Conservation (phyloP, 2,113 vertebrate genomes). For the Budorcas taxicolor region DNA sequence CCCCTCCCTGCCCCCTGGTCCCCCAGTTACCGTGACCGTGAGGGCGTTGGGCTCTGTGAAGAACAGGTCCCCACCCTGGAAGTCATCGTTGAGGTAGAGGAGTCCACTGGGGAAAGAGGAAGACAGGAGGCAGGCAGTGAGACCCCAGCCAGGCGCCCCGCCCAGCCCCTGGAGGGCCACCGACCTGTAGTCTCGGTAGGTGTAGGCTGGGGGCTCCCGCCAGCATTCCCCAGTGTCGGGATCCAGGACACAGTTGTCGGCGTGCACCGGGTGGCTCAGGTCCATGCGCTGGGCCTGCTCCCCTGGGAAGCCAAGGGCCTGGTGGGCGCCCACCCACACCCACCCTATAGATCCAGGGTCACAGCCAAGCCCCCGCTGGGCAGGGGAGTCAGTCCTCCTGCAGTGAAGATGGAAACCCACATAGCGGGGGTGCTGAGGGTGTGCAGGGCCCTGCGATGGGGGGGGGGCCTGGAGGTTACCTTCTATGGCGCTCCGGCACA, state of each 20-base stretch:
- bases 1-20: accelerated
- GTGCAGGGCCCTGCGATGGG: neutral
- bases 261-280: slow-evolving; percentile 94
- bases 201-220: slow-evolving; percentile 93
- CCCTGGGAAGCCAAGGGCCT: slow-evolving; percentile 74
- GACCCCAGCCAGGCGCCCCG: neutral
- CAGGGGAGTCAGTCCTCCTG: neutral
- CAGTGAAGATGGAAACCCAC: neutral
- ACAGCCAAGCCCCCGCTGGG: neutral
- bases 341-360: neutral
- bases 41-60: slow-evolving; percentile 91
- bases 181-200: slow-evolving; percentile 95
- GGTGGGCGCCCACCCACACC: neutral
- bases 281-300: slow-evolving; percentile 91
- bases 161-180: neutral
- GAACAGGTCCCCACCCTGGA: slow-evolving; percentile 92
- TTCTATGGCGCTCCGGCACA: slow-evolving; percentile 90
- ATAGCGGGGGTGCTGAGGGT: neutral
- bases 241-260: slow-evolving; percentile 96
- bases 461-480: slow-evolving; percentile 77
- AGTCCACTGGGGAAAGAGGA: slow-evolving; percentile 82
- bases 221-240: slow-evolving; percentile 93
- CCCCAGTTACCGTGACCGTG: slow-evolving; percentile 85
- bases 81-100: slow-evolving; percentile 95
- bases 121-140: neutral